Conservation (phyloP, 2,797 vertebrate species). For the Lutjanus campechanus region DNA sequence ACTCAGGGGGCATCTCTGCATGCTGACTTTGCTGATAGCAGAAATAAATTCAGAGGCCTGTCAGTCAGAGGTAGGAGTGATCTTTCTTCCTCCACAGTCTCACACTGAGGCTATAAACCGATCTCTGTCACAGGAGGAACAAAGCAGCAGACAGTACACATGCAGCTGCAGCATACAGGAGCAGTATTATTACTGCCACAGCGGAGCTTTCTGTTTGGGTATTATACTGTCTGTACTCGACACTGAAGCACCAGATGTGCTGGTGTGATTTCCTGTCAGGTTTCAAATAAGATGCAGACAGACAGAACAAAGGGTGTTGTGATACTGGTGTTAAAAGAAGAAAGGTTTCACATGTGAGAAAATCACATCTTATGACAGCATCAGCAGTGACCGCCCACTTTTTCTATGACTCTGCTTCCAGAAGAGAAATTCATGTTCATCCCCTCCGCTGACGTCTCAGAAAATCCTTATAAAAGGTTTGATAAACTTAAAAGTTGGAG, state of each 20-base stretch:
- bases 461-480: too few species aligned
- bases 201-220: conserved; percentile 57
- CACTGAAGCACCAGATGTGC: conserved; percentile 65
- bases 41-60: conserved; percentile 72
- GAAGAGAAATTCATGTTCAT: too few species aligned
- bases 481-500: too few species aligned
- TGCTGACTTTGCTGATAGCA: conserved; percentile 75
- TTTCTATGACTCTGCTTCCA: too few species aligned
- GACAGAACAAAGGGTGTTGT: neutral
- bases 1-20: conserved; percentile 67
- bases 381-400: too few species aligned
- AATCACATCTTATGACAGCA: neutral
- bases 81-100: conserved; percentile 70
- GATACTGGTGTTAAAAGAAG: conserved; percentile 19
- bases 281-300: conserved; percentile 12
- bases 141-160: conserved; percentile 64
- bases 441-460: too few species aligned
- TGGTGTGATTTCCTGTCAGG: conserved; percentile 50
- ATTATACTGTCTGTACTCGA: conserved; percentile 49
- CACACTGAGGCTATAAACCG: conserved; percentile 71
- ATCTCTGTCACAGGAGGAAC: conserved; percentile 66
- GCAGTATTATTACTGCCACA: conserved; percentile 50
- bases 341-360: conserved; percentile 15
- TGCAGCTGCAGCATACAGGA: conserved; percentile 63
- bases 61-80: conserved; percentile 73